phyloP scores from a whole-genome alignment of 2,888 invertebrate species.

The Folsomia manolachei region DNA sequence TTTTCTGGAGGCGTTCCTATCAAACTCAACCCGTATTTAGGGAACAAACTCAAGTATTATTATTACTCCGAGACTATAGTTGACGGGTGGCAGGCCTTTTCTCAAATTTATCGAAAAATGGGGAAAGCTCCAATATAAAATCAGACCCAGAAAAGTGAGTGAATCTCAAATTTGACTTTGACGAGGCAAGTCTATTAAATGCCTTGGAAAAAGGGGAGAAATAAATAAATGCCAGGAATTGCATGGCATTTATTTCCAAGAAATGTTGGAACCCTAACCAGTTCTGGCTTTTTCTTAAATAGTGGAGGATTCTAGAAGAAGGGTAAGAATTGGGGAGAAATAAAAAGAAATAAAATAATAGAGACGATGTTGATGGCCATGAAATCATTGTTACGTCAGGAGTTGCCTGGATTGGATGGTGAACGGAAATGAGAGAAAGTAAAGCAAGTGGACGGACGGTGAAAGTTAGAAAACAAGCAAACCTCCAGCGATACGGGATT shows the following conservation, averaged over 20 bases:
- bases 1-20: background rate
- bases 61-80: background rate
- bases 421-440: background rate
- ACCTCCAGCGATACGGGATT: too few relatives aligned
- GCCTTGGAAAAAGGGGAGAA: background rate
- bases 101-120: background rate
- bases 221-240: too few relatives aligned
- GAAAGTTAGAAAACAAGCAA: too few relatives aligned
- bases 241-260: too few relatives aligned
- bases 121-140: background rate
- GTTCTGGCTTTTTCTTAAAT: background rate
- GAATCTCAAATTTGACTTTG: background rate
- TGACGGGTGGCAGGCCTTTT: too few relatives aligned
- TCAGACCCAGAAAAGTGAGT: background rate
- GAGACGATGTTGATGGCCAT: background rate
- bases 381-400: background rate
- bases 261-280: background rate
- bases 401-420: background rate
- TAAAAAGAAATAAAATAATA: background rate
- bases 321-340: background rate
- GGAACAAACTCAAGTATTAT: background rate
- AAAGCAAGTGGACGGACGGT: too few relatives aligned
- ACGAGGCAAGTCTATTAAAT: conserved; percentile 1
- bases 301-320: too few relatives aligned
- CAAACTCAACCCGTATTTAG: too few relatives aligned